A percentile compares a stretch with the other conserved stretches of the same genome.
Evolutionary conservation across 2,113 vertebrate species (phyloP).

Genomic region (Condylura cristata): DNA sequence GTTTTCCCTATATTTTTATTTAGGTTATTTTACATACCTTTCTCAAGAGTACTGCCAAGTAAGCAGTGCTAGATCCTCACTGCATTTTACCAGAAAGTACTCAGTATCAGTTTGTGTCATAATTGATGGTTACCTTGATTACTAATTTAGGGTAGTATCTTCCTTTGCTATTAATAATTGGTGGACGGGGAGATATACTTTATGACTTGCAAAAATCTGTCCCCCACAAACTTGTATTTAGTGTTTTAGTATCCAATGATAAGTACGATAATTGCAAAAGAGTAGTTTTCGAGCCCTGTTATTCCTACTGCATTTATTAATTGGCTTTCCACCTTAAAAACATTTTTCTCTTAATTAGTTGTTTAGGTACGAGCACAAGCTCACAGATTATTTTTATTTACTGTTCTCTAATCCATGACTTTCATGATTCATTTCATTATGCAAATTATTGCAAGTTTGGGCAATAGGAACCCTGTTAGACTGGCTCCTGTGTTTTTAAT

Average conservation of each 20-base stretch:
- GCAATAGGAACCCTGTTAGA: background rate
- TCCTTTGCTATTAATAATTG: background rate
- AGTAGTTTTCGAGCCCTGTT: background rate
- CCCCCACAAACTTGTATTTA: background rate
- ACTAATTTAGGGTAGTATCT: background rate
- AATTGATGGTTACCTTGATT: background rate
- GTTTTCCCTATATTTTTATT: background rate
- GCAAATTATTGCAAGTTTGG: background rate
- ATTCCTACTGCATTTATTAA: background rate
- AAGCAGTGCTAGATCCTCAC: background rate
- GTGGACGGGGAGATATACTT: background rate
- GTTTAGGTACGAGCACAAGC: background rate
- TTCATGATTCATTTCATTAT: background rate
- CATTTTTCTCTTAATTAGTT: background rate
- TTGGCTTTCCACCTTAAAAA: constrained; percentile 1
- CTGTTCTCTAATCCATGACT: background rate
- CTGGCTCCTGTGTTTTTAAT: background rate
- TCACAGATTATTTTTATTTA: constrained; percentile 4
- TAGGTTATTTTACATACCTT: background rate
- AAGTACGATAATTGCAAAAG: background rate
- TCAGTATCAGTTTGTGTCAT: background rate
- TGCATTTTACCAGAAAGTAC: background rate
- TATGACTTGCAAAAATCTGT: background rate
- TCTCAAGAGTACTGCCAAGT: background rate
- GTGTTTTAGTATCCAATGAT: background rate